Base-by-base conservation (phyloP, 2,888 invertebrate genomes). In the Lobophora halterata region DNA sequence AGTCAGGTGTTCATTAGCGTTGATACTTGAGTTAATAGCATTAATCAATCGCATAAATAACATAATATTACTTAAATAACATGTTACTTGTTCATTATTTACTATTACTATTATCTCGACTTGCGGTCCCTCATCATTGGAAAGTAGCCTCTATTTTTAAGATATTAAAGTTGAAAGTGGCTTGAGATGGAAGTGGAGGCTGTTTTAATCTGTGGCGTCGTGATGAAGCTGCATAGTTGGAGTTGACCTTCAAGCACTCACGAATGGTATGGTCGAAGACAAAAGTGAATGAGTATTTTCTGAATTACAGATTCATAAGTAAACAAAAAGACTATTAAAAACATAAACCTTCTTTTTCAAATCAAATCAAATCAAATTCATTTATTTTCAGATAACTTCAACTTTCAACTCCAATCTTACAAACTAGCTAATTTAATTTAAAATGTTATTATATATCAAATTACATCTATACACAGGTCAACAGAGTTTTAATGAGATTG, bases 171-270 rank as follows among this genome's bases (percentile, higher is more conserved):
- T 13, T 7, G 4, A 24, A 7, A 24, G 18, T 33, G n/a, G n/a
- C 12, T 12, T 12, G 3, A n/a, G 5, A 1, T 31, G 23, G n/a
- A 14, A 9, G 29, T 33, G 11, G n/a, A 51, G 1, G 49, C 38
- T 40, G 45, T 68, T 70, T 54, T 42, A 40, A 16, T 35, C 19
- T 35, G 50, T 38, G 24, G 58, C 58, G 64, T 77, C 78, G 78
- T 79, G 79, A 78, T 76, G 69, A 64, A 70, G 68, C 77, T 75
- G 81, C 81, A 82, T 82, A 78, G 71, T 66, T 71, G 52, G 61
- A 52, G 52, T 39, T 70, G 82, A 80, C 83, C 83, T 83, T 81
- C 73, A 65, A 65, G 57, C 61, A 56, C 66, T 80, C 80, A 80
- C 81, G 83, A 67, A 55, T 35, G 13, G 75, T 77, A 80, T 65